Conservation (phyloP, 2,113 vertebrate species). For the Elephantulus edwardii region DNA sequence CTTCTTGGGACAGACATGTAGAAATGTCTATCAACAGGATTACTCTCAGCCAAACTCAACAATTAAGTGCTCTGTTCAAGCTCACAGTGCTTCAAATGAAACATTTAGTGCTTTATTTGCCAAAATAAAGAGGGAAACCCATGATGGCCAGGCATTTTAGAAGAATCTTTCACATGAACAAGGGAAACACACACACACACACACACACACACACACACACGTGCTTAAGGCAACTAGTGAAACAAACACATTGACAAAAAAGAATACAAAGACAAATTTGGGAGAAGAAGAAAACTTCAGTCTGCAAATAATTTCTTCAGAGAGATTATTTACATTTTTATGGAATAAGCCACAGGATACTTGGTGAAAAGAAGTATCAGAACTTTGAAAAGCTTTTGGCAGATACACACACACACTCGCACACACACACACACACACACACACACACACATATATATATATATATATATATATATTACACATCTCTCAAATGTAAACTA, state of each 20-base stretch:
- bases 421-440: too few species aligned
- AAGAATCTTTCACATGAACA: too few species aligned
- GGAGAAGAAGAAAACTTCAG: not conserved
- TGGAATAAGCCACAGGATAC: not conserved
- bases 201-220: not conserved
- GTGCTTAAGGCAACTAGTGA: not conserved
- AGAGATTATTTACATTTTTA: too few species aligned
- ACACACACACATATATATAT: too few species aligned
- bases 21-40: not conserved
- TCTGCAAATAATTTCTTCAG: not conserved
- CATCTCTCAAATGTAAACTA: not conserved
- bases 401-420: too few species aligned
- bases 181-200: not conserved
- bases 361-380: not conserved
- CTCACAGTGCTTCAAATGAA: not conserved
- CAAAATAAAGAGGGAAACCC: not conserved
- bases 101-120: not conserved
- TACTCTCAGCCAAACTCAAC: not conserved
- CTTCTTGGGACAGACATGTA: not conserved
- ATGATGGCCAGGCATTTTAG: not conserved
- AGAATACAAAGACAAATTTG: not conserved
- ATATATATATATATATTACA: too few species aligned
- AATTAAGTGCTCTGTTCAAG: not conserved
- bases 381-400: not conserved
- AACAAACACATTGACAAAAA: not conserved